Evolutionary conservation across 2,113 vertebrate species (phyloP).

Genomic region (Kryptolebias marmoratus): DNA sequence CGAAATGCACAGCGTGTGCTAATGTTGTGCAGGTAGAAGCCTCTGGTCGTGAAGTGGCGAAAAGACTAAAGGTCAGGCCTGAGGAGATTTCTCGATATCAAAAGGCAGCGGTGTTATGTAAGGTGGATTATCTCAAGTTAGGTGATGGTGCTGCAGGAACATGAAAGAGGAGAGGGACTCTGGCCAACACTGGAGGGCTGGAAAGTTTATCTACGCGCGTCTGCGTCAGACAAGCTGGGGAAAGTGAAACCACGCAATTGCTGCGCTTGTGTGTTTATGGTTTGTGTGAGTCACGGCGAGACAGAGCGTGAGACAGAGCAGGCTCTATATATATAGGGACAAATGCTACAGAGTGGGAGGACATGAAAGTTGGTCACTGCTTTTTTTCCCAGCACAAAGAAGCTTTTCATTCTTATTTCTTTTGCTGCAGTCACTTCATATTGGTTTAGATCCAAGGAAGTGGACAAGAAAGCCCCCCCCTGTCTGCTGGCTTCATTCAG

Average conservation of each 20-base stretch:
- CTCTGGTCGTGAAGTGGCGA: slow-evolving; percentile 28
- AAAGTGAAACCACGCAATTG: slow-evolving; percentile 55
- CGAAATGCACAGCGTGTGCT: slow-evolving; percentile 19
- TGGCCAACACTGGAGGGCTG: slow-evolving; percentile 43
- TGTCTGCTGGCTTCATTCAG: slow-evolving; percentile 56
- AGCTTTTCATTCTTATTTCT: slow-evolving; percentile 61
- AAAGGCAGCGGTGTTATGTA: slow-evolving; percentile 42
- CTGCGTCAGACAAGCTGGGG: slow-evolving; percentile 35
- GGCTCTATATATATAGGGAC: slow-evolving; percentile 49
- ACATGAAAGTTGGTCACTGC: slow-evolving; percentile 60
- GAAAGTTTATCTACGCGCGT: slow-evolving; percentile 39
- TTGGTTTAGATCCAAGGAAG: slow-evolving; percentile 50
- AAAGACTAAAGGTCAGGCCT: slow-evolving; percentile 14
- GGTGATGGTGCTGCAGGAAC: slow-evolving; percentile 41
- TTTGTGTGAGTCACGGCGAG: slow-evolving; percentile 54
- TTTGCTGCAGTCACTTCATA: slow-evolving; percentile 48
- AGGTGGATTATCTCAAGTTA: slow-evolving; percentile 52
- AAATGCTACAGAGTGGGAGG: slow-evolving; percentile 34
- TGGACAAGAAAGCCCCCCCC: slow-evolving; percentile 49
- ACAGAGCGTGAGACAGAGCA: slow-evolving; percentile 34
- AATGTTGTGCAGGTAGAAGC: slow-evolving; percentile 37
- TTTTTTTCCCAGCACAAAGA: slow-evolving; percentile 62
- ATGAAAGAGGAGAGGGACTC: slow-evolving; percentile 43
- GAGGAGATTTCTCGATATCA: slow-evolving; percentile 32
- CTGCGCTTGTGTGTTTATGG: slow-evolving; percentile 57